Percentiles rank a stretch among this genome's conserved stretches.
These are phyloP conservation scores for Apocheima hispidaria DNA, from an alignment of 2,888 invertebrate species.

Conservation along the genomic window DNA sequence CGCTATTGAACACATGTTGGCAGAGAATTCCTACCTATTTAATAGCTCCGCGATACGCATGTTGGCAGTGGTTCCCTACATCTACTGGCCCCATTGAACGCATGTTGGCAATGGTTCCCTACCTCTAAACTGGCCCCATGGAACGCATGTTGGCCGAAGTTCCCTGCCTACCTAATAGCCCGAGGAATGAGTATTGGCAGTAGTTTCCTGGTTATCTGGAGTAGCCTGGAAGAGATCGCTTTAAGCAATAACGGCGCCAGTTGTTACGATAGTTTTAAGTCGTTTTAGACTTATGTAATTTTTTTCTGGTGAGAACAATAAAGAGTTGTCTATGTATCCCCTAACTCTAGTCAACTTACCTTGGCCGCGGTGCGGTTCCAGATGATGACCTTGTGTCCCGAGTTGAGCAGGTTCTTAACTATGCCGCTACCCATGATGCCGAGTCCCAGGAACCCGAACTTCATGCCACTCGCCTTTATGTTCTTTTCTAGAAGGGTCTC, in stretches of 20 bases:
- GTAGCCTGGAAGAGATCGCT: neutral
- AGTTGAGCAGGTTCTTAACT: constrained; percentile 97
- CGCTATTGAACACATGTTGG: neutral
- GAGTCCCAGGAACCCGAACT: constrained; percentile 97
- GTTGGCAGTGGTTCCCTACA: neutral
- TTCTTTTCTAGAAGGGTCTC: constrained; percentile 93
- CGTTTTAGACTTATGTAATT: too few relatives aligned
- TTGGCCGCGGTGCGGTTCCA: constrained; percentile 97
- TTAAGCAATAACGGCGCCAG: too few relatives aligned
- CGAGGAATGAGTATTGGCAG: neutral
- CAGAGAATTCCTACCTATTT: neutral
- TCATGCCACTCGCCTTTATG: constrained; percentile 93
- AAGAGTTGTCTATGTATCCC: neutral
- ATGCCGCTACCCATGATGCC: constrained; percentile 98
- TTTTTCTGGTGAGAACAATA: too few relatives aligned
- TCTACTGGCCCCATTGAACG: neutral
- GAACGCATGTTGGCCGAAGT: neutral
- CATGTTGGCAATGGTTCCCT: neutral
- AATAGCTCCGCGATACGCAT: neutral
- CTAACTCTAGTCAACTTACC: constrained; percentile 85
- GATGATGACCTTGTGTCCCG: constrained; percentile 96
- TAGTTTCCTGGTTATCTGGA: neutral
- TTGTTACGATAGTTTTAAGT: too few relatives aligned
- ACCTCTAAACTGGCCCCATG: neutral
- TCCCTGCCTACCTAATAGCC: neutral